Evolutionary conservation across 2,797 vertebrate species (phyloP), one percentile per base, ranked within the genome.

Genomic region (Brachymystax lenok): DNA sequence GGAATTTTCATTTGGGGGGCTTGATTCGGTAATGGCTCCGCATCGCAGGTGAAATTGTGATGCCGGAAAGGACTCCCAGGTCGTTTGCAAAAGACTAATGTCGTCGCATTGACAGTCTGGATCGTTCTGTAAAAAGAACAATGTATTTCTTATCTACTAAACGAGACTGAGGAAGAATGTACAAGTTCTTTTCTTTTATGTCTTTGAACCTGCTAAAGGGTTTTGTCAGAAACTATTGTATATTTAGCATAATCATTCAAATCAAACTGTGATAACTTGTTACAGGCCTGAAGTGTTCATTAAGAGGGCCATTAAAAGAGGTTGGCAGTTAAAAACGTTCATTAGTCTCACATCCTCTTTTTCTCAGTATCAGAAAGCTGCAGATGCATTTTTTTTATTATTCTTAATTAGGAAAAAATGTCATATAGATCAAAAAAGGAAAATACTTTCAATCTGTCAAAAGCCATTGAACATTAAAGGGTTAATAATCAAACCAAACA

Each of bases 261-360:
- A 84, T 84, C 76, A 56, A 77, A 89, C 85, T 79, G 71, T 72
- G 75, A 59, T 74, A 84, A 84, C 77, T 81, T 72, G 64, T 27
- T 21, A 88, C 79, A 81, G 81, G 77, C 83, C n/a, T 78, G 82
- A 69, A 81, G 75, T 78, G 73, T 33, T 78, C 83, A 85, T 87
- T 81, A 82, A 83, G 83, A 79, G 59, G 73, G 40, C 79, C 76
- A 83, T 84, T 87, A 88, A 90, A 88, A 82, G 77, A 74, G 67
- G 70, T 74, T 71, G 28, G 80, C 85, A 83, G 86, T 85, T 83
- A 80, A 84, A 88, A 83, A 80, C 66, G 71, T 77, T 83, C 75
- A 86, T 84, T 83, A 85, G 84, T 80, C 64, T 78, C 66, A 2
- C 0, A 35, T 67, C 74, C 40, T 46, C 78, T 82, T 82, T 69